A percentile compares a stretch with the other conserved stretches of the same genome.
These are phyloP conservation scores for Drosophila engyochracea DNA, from an alignment of 2,888 invertebrate genomes.

Conservation along the genomic window DNA sequence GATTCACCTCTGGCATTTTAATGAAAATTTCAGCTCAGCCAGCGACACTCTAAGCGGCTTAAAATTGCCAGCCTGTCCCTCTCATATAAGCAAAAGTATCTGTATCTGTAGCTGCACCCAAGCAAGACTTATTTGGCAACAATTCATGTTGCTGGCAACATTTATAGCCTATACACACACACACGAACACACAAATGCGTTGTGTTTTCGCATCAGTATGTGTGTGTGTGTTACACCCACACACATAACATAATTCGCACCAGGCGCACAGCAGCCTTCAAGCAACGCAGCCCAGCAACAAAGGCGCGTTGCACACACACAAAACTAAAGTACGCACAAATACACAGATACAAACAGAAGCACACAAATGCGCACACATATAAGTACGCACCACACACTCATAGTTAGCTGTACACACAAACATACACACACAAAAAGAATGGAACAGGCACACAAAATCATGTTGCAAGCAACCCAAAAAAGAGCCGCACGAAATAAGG, in stretches of 20 bases:
- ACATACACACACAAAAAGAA: slow-evolving; percentile 30
- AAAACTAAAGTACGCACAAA: slow-evolving; percentile 39
- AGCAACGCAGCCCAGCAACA: slow-evolving; percentile 27
- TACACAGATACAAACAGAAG: slow-evolving; percentile 9
- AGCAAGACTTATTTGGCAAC: slow-evolving; percentile 5
- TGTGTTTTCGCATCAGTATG: not conserved
- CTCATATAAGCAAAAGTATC: slow-evolving; percentile 14
- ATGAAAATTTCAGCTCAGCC: slow-evolving; percentile 66
- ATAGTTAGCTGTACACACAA: not conserved
- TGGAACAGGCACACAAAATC: slow-evolving; percentile 67
- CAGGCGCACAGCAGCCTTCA: slow-evolving; percentile 73
- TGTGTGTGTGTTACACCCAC: slow-evolving; percentile 74
- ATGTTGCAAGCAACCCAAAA: slow-evolving; percentile 48
- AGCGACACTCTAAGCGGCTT: slow-evolving; percentile 65
- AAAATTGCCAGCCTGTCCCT: slow-evolving; percentile 45
- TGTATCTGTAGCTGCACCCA: not conserved
- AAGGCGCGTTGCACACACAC: slow-evolving; percentile 20
- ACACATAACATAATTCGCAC: slow-evolving; percentile 61
- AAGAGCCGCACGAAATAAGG: slow-evolving; percentile 46
- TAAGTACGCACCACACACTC: not conserved
- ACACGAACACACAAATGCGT: not conserved
- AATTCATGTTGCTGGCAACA: slow-evolving; percentile 17
- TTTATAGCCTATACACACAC: slow-evolving; percentile 22
- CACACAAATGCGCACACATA: not conserved
- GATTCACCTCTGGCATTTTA: slow-evolving; percentile 74